Evolutionary conservation across 2,113 vertebrate genomes (phyloP).

Genomic region (Echinops telfairi): DNA sequence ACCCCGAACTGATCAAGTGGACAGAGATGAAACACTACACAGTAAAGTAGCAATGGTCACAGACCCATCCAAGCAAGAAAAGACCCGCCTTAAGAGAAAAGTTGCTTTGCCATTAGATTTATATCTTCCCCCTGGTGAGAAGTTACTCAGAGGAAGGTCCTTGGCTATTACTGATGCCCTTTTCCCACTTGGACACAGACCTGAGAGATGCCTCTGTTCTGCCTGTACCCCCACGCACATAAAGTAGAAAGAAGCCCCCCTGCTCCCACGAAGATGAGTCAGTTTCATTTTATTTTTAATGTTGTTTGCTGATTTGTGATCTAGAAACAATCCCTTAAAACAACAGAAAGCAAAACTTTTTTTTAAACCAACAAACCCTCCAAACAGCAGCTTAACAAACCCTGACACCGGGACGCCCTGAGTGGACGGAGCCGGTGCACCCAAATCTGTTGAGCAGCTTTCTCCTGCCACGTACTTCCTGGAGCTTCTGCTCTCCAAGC

Average conservation of each 20-base stretch:
- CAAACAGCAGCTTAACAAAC: conserved; percentile 52
- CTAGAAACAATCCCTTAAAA: conserved; percentile 55
- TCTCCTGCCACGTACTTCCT: conserved; percentile 41
- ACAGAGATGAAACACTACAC: background rate
- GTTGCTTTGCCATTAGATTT: conserved; percentile 46
- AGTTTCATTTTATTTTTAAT: conserved; percentile 70
- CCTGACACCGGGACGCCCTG: conserved; percentile 56
- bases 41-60: background rate
- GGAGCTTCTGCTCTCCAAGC: conserved; percentile 53
- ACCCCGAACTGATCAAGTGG: background rate
- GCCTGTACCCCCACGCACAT: conserved; percentile 61
- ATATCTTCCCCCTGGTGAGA: conserved; percentile 53
- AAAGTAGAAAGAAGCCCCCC: background rate
- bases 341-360: conserved; percentile 48
- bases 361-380: background rate
- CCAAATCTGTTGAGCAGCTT: conserved; percentile 6
- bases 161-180: conserved; percentile 63
- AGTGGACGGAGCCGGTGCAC: conserved; percentile 49
- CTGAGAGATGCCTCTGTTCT: conserved; percentile 72
- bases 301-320: conserved; percentile 69
- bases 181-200: conserved; percentile 66
- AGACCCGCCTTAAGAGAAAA: conserved; percentile 31
- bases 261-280: conserved; percentile 34
- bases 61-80: background rate
- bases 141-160: conserved; percentile 59